These are phyloP conservation scores for Zapus hudsonius DNA, from an alignment of 2,113 vertebrate genomes.

Conservation along the genomic window DNA sequence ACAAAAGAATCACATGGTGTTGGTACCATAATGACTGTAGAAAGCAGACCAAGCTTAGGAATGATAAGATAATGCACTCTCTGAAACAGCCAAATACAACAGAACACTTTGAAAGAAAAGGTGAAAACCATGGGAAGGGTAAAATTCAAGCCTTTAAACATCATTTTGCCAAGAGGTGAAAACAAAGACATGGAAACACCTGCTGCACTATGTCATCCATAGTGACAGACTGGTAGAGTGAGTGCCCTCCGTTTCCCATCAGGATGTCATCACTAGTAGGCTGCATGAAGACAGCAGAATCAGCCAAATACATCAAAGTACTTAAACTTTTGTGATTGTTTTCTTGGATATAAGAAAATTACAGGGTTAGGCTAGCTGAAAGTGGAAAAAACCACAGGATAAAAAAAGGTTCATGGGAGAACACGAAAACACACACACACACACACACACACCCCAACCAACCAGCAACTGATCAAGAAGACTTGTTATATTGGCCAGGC, in stretches of 20 bases:
- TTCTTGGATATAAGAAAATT: conserved; percentile 60
- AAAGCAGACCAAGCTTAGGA: conserved; percentile 45
- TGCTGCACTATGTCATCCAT: background rate
- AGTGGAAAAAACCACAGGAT: conserved; percentile 72
- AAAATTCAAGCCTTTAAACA: conserved; percentile 44
- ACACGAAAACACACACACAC: background rate
- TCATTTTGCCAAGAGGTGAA: conserved; percentile 49
- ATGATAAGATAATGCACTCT: conserved; percentile 36
- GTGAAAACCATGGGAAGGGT: background rate
- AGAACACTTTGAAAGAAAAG: conserved; percentile 28
- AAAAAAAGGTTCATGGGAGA: conserved; percentile 56
- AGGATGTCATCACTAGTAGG: conserved; percentile 33
- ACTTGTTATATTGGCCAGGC: conserved; percentile 70
- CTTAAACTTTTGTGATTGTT: conserved; percentile 67
- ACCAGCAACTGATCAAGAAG: conserved; percentile 66
- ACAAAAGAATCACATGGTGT: conserved; percentile 8
- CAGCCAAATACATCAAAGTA: conserved; percentile 57
- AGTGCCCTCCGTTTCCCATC: conserved; percentile 49
- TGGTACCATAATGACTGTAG: background rate
- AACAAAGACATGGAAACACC: conserved; percentile 31
- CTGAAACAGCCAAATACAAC: conserved; percentile 46
- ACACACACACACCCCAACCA: conserved; percentile 39
- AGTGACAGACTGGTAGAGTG: background rate
- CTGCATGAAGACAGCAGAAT: conserved; percentile 53
- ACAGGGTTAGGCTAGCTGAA: conserved; percentile 57